A percentile compares a stretch with the other conserved stretches of the same genome.
These are phyloP conservation scores for Orcinus orca DNA, from an alignment of 2,113 vertebrate species.

Conservation along the genomic window DNA sequence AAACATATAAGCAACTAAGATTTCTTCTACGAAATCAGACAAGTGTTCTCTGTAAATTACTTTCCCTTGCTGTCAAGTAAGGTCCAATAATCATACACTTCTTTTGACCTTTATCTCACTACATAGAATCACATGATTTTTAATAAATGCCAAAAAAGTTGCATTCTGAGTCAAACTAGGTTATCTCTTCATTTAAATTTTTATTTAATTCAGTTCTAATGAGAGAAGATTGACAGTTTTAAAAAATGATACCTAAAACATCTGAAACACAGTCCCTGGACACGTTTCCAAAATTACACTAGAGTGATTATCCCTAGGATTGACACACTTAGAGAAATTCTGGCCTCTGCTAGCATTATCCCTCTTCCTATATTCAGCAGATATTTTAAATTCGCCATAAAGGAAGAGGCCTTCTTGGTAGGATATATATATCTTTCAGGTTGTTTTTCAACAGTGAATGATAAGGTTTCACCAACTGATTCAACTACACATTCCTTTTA, in stretches of 20 bases:
- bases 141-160: conserved; percentile 24
- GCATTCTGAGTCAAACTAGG: conserved; percentile 13
- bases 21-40: not conserved
- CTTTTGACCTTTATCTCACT: not conserved
- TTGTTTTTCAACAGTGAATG: conserved; percentile 11
- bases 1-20: conserved; percentile 1
- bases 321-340: not conserved
- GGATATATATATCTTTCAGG: not conserved
- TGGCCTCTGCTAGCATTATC: not conserved
- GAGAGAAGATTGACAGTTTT: not conserved
- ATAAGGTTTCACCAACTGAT: not conserved
- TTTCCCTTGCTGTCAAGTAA: not conserved
- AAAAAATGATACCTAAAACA: conserved; percentile 4
- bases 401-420: not conserved
- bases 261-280: not conserved
- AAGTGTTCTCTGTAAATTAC: conserved; percentile 2
- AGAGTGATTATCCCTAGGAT: not conserved
- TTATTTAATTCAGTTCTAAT: conserved; percentile 26
- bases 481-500: not conserved
- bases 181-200: conserved; percentile 23
- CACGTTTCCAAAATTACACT: conserved; percentile 7
- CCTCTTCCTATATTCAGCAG: not conserved
- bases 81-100: not conserved
- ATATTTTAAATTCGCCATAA: conserved; percentile 18
- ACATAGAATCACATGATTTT: not conserved